Conservation (phyloP, 1,140 invertebrate genomes). For the Listronotus oregonensis region DNA sequence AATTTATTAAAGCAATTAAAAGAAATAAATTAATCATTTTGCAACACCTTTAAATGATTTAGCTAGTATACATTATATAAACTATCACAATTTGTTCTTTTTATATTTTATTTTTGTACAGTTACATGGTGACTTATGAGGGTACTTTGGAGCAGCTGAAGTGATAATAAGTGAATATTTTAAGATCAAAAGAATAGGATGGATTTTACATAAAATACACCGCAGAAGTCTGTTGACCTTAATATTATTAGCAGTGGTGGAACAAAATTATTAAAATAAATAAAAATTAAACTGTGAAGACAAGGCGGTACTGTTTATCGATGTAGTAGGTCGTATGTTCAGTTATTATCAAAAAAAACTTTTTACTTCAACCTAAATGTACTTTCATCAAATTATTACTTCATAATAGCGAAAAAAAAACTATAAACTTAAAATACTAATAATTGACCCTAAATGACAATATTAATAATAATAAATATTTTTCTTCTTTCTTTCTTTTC, state of each 20-base stretch:
- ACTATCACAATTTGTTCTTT: constrained; percentile 1
- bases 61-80: too few relatives aligned
- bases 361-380: too few relatives aligned
- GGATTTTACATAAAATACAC: constrained; percentile 13
- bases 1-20: neutral
- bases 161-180: constrained; percentile 34
- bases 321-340: too few relatives aligned
- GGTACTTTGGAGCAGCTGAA: constrained; percentile 28
- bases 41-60: neutral
- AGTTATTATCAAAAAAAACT: too few relatives aligned
- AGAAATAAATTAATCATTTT: constrained; percentile 12
- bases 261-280: neutral
- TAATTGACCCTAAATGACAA: too few relatives aligned
- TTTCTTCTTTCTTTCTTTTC: too few relatives aligned
- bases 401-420: too few relatives aligned
- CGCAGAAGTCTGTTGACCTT: constrained; percentile 32
- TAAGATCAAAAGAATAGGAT: constrained; percentile 35
- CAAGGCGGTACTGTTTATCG: too few relatives aligned
- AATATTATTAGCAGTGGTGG: constrained; percentile 22
- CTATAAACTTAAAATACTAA: too few relatives aligned
- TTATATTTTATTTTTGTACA: constrained; percentile 26
- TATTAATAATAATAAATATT: too few relatives aligned
- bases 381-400: too few relatives aligned
- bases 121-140: constrained; percentile 35
- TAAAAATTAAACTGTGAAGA: too few relatives aligned